A percentile compares a stretch with the other conserved stretches of the same genome.
Evolutionary conservation across 2,797 vertebrate species (phyloP).

Genomic region (Siniperca undulata): DNA sequence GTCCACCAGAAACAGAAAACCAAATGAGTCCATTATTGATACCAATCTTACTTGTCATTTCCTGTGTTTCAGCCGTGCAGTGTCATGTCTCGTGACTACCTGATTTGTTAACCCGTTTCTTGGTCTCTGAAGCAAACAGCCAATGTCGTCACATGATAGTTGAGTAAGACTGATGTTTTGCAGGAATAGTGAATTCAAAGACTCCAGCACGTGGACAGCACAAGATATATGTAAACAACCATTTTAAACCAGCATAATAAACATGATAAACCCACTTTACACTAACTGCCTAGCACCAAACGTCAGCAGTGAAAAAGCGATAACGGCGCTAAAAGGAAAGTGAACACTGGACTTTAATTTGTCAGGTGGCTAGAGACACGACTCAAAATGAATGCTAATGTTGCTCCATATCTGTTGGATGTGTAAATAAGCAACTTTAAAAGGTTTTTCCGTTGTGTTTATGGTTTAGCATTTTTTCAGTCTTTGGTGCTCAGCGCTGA

Average conservation of each 20-base stretch:
- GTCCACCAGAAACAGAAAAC: conserved; percentile 2
- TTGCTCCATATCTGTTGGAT: neutral
- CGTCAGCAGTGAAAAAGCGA: too few species aligned
- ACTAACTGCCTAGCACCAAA: too few species aligned
- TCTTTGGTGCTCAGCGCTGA: neutral
- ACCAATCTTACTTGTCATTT: conserved; percentile 26
- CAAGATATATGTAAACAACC: neutral
- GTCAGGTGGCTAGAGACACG: neutral
- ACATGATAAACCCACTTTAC: neutral
- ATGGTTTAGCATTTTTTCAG: neutral
- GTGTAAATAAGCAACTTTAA: neutral
- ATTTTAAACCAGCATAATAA: neutral
- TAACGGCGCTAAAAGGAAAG: neutral
- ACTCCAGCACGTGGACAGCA: neutral
- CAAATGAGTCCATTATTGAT: conserved; percentile 19
- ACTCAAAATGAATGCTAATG: neutral
- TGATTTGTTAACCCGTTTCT: conserved; percentile 27
- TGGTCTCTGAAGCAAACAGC: conserved; percentile 2
- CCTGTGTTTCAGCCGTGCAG: conserved; percentile 22
- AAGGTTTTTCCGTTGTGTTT: neutral
- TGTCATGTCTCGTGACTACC: conserved; percentile 35
- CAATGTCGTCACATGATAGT: neutral
- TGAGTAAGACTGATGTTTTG: neutral
- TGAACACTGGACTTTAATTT: neutral
- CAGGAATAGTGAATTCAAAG: neutral